Conservation (phyloP, 1,140 invertebrate species). For the Archegozetes longisetosus region DNA sequence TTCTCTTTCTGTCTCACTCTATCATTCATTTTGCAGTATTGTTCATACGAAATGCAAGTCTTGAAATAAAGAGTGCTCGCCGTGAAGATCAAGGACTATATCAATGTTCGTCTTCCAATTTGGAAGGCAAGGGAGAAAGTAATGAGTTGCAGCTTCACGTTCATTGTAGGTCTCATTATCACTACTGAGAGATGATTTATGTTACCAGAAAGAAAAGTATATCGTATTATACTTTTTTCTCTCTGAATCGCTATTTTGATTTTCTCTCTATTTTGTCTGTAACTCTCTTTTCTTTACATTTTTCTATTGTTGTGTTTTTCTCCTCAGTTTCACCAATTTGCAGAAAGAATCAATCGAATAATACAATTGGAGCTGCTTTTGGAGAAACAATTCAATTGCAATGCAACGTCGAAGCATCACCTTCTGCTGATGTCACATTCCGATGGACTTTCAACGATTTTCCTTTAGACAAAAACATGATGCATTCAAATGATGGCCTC, state of each 20-base stretch:
- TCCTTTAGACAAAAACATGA: background rate
- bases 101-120: constrained; percentile 70
- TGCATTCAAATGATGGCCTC: background rate
- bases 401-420: constrained; percentile 24
- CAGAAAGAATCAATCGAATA: background rate
- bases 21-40: no score
- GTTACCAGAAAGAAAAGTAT: no score
- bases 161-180: constrained; percentile 54
- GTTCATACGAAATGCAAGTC: constrained; percentile 10
- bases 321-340: background rate
- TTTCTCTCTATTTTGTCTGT: no score
- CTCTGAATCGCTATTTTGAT: no score
- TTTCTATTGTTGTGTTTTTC: no score
- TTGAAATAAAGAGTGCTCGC: constrained; percentile 12
- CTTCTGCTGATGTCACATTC: constrained; percentile 20
- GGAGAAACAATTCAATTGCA: constrained; percentile 22
- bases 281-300: no score
- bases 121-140: constrained; percentile 70
- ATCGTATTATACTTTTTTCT: no score
- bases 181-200: no score
- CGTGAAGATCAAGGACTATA: constrained; percentile 34
- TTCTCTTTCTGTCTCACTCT: no score
- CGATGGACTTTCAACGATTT: constrained; percentile 20
- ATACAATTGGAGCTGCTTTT: background rate
- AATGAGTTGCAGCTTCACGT: constrained; percentile 62